Evolutionary conservation across 2,113 vertebrate species (phyloP).

Genomic region (Tonatia bakeri): DNA sequence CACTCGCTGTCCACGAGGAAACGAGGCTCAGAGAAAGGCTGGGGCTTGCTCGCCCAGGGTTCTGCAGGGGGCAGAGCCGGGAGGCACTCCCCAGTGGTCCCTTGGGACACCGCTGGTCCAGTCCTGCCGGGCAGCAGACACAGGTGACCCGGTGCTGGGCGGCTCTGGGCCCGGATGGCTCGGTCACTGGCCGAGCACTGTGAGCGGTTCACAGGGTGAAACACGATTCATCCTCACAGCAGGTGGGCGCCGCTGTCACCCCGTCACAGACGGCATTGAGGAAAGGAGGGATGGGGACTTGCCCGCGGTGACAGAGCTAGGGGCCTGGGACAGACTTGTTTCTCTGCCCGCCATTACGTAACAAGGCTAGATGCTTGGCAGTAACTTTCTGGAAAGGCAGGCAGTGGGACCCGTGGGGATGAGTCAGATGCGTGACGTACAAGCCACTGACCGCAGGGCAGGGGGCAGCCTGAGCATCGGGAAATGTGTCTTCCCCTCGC

Average conservation of each 20-base stretch:
- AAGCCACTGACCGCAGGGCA: background rate
- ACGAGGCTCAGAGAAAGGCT: background rate
- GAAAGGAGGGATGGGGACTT: too few relatives aligned
- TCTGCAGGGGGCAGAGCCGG: background rate
- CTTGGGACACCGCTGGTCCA: accelerated
- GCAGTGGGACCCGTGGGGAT: background rate
- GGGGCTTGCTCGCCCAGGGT: background rate
- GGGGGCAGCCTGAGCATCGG: background rate
- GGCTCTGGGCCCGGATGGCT: background rate
- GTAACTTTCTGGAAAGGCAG: background rate
- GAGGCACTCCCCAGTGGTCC: background rate
- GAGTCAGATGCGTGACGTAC: accelerated
- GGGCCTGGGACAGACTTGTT: background rate
- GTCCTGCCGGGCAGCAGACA: background rate
- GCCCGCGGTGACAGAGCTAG: background rate
- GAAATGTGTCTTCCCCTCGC: accelerated
- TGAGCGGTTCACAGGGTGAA: background rate
- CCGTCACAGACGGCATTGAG: background rate
- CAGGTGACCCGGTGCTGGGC: accelerated
- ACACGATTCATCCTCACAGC: background rate
- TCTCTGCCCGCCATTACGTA: background rate
- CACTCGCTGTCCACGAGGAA: background rate
- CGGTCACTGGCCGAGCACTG: accelerated
- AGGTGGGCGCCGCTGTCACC: background rate
- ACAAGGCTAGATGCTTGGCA: background rate